phyloP scores from a whole-genome alignment of 1,140 invertebrate genomes.

The Rhyacophila brunnea region DNA sequence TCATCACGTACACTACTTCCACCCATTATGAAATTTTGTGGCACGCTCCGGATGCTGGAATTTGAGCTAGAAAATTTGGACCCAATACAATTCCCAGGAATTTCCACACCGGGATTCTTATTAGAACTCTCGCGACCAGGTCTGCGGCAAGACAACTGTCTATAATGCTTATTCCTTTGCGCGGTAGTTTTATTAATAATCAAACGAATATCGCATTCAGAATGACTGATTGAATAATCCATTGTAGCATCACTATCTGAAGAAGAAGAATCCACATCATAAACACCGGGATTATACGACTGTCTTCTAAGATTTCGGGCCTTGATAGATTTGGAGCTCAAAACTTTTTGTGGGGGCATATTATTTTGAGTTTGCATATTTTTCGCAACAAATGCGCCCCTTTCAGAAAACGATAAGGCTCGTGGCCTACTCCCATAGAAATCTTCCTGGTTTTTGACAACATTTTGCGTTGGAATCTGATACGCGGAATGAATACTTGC shows the following conservation, averaged over 20 bases:
- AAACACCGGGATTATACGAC: conserved; percentile 56
- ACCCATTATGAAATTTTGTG: conserved; percentile 35
- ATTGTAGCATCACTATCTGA: conserved; percentile 38
- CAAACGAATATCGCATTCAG: conserved; percentile 47
- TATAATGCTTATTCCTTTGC: conserved; percentile 7
- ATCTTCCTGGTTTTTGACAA: conserved; percentile 5
- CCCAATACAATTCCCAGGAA: conserved; percentile 11
- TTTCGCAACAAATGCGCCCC: conserved; percentile 31
- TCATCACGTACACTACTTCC: background rate
- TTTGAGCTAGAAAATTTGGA: conserved; percentile 46
- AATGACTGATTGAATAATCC: conserved; percentile 44
- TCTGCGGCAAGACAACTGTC: conserved; percentile 24
- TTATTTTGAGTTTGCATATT: background rate
- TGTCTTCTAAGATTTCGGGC: conserved; percentile 54
- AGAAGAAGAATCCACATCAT: conserved; percentile 45
- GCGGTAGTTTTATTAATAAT: conserved; percentile 28
- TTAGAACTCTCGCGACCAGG: conserved; percentile 23
- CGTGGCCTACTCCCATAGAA: conserved; percentile 4
- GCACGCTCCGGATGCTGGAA: conserved; percentile 49
- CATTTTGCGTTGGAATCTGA: conserved; percentile 9
- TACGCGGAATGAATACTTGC: conserved; percentile 24
- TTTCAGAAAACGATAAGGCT: conserved; percentile 27
- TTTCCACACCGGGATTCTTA: background rate
- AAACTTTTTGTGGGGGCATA: conserved; percentile 13
- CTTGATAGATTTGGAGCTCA: conserved; percentile 39